Evolutionary conservation across 2,113 vertebrate genomes (phyloP), one percentile per base, ranked within the genome.

Genomic region (Alosa alosa): DNA sequence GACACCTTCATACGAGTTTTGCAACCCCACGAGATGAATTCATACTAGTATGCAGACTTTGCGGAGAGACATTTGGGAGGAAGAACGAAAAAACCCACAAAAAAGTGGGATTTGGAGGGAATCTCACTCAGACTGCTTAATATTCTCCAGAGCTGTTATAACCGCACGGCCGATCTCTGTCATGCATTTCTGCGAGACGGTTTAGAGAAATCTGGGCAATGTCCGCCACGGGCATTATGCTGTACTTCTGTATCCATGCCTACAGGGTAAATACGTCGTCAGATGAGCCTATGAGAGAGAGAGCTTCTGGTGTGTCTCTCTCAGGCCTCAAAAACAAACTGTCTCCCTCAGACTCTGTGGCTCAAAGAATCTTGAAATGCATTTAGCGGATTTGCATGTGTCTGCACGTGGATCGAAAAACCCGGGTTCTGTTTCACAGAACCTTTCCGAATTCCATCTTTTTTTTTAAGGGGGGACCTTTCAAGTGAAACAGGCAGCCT

Each of bases 191-290:
- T 84, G 55, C 55, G 5, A 64, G 46, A 84, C 47, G 22, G 81
- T 55, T 31, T 60, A 49, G 25, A 85, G 17, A 87, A 81, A 39
- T 87, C 86, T 86, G 68, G 72, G 82, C 47, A 86, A 4, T n/a
- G 10, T 47, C 41, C 68, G 88, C 18, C 87, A 82, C 68, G 45
- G 72, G 82, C 60, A 87, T 84, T 75, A 60, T 86, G 86, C 60
- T 87, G 47, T 50, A 52, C 85, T 22, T 50, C 41, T 57, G 88
- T 81, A 83, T 60, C 86, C 86, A 88, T 90, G 87, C 50, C 84
- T 50, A 87, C 86, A 22, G 46, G 83, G 82, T 84, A 88, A 90
- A 91, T 86, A 89, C 20, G 25, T 50, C 36, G 44, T 41, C 49
- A 83, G 25, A 86, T 86, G 44, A 83, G 47, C 45, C 55, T 64